Base-by-base conservation (phyloP, 2,113 vertebrate genomes). In the Lamprologus tigripictilis region DNA sequence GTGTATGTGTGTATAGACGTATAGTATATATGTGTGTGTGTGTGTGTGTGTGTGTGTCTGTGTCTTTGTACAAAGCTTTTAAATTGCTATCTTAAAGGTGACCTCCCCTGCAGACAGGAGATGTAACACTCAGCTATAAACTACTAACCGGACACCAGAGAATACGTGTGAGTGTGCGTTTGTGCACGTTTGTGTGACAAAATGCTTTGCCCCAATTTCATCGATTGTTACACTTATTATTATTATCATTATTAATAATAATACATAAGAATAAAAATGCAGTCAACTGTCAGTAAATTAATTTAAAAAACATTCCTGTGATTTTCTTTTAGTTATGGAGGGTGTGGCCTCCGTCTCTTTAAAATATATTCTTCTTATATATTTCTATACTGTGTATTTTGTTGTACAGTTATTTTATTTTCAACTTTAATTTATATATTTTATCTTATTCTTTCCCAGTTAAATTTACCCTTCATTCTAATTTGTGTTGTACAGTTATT, bases 61-160 rank as follows among this genome's bases (percentile, higher is more conserved):
- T 23, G 1, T 83, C 2, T 33, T 78, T 35, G 86, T 80, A 88
- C 16, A 21, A 80, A 87, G 71, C 88, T 85, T 81, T 87, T 90
- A 89, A 93, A 92, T 87, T 87, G 80, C 45, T 82, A 86, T 85
- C 83, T 88, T 83, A 89, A 91, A 92, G 86, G 90, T 93, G 93
- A 92, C 89, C 91, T 89, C 84, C 54, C 26, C 35, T 76, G 54
- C 87, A 92, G 88, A 89, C 87, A 88, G 66, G 8, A 88, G 58
- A 82, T 90, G 37, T 57, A 83, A 88, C 28, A 81, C 63, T 86
- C 53, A 80, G 55, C 35, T 90, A 49, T 84, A 49, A 91, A 82
- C 47, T 17, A 26, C 51, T 49, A 42, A 90, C 47, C 73, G 82
- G 84, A 87, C 91, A 80, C 86, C 5, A 71, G 81, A 83, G 73